Evolutionary conservation across 35 echinoderm and acorn worm genomes (phyloP).

Genomic region (Apostichopus japonicus): DNA sequence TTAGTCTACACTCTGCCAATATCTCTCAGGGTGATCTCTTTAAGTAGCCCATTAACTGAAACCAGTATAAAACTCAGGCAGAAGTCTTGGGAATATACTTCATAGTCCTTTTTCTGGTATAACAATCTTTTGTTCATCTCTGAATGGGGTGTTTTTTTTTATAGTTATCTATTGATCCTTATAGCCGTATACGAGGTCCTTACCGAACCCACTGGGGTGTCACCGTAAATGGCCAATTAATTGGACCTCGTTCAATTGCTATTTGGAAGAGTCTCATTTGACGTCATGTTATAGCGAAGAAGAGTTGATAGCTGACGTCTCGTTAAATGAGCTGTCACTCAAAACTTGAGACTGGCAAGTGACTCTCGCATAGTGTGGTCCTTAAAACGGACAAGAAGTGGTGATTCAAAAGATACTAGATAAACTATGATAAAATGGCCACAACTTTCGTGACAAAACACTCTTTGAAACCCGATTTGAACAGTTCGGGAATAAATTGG

Average conservation of each 20-base stretch:
- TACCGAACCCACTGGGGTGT: constrained; percentile 43
- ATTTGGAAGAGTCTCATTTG: background rate
- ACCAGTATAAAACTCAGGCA: background rate
- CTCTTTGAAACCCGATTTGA: too few relatives aligned
- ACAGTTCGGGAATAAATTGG: too few relatives aligned
- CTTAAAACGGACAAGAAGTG: too few relatives aligned
- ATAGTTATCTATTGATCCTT: background rate
- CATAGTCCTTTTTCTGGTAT: background rate
- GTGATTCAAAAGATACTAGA: too few relatives aligned
- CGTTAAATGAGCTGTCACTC: constrained; percentile 19
- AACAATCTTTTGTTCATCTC: background rate
- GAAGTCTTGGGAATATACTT: background rate
- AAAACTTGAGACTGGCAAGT: background rate
- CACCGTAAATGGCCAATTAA: constrained; percentile 35
- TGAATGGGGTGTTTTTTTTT: background rate
- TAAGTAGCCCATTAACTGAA: background rate
- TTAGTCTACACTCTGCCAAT: background rate
- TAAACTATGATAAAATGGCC: too few relatives aligned
- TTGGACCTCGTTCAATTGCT: background rate
- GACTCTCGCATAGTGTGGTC: constrained; percentile 20
- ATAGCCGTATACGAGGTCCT: background rate
- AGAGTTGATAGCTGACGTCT: background rate
- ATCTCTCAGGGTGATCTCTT: background rate
- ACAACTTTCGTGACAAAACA: too few relatives aligned
- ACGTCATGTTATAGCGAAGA: background rate